Percentiles rank a stretch among this genome's conserved stretches.
These are phyloP conservation scores for Pipistrellus kuhlii DNA, from an alignment of 2,797 vertebrate genomes.

Conservation along the genomic window DNA sequence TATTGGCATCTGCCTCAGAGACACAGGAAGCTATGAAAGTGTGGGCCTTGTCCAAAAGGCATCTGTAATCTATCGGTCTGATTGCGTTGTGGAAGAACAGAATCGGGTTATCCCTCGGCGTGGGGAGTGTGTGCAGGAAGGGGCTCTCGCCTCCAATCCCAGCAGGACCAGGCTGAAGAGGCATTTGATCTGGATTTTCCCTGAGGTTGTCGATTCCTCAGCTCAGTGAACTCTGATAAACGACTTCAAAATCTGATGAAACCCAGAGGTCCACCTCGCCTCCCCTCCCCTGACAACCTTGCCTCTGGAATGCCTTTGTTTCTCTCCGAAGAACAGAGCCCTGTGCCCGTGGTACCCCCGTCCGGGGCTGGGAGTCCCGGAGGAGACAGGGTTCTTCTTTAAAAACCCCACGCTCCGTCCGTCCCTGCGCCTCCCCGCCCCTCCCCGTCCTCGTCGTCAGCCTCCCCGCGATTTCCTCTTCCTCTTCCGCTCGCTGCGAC, in stretches of 20 bases:
- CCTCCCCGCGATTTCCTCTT: slow-evolving; percentile 54
- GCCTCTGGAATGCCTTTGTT: slow-evolving; percentile 12
- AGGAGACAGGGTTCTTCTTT: slow-evolving; percentile 37
- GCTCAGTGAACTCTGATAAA: background rate
- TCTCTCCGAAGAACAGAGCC: background rate
- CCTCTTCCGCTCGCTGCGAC: slow-evolving; percentile 63
- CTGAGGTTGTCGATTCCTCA: background rate
- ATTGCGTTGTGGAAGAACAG: background rate
- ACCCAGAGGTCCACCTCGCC: background rate
- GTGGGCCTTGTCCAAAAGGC: background rate
- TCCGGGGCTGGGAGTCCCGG: background rate
- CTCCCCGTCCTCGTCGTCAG: slow-evolving; percentile 46
- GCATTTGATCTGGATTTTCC: background rate
- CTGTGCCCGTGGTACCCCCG: background rate
- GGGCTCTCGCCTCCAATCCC: too few relatives aligned
- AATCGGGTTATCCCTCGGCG: background rate
- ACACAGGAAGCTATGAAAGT: background rate
- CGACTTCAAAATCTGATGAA: background rate
- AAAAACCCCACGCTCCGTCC: background rate
- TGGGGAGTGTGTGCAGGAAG: slow-evolving; percentile 7
- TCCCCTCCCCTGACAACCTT: background rate
- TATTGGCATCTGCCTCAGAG: background rate
- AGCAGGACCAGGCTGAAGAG: background rate
- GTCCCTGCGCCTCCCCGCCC: background rate
- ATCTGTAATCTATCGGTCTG: background rate